Evolutionary conservation across 2,797 vertebrate species (phyloP), one percentile per base, ranked within the genome.

Genomic region (Morelia viridis): DNA sequence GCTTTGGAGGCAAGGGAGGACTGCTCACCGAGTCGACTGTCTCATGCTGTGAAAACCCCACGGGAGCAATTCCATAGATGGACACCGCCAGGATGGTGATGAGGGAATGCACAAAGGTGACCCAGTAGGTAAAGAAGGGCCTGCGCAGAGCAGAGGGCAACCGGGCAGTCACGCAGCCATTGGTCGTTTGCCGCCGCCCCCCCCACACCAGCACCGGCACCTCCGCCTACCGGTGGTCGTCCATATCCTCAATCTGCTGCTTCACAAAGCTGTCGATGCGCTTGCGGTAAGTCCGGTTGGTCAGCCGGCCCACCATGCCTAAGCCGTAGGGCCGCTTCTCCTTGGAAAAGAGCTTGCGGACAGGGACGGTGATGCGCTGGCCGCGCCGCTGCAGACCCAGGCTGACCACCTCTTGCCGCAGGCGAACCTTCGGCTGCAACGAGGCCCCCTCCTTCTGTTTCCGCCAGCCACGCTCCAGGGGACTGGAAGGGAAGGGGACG

Each of bases 71-170:
- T 89, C 99, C 99, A 0, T 99, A 99, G 96, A 99, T 99, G 57
- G 98, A 98, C 94, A 99, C 98, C 0, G 99, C 98, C 1, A 99
- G 97, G 94, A 99, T 98, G 94, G 99, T 99, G 96, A 99, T 99
- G 92, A 99, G 98, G 15, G 99, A 98, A 96, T 99, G 99, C 96
- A 99, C 99, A 91, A 99, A 98, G 57, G 99, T 99, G 94, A 99
- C 99, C 99, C 99, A 99, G 97, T 99, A 99, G 22, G 99, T 99
- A 96, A 99, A 99, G 97, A 99, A 99, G 71, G 99, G 99, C 97
- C 99, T 99, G 94, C 22, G 28, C 12, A 24, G 71, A 46, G 89
- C 53, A 62, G 64, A 95, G 41, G 91, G 46, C 87, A 12, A 71
- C 50, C 1, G 12, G 8, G 91, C 92, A 71, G 0, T 35, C 60